These are phyloP conservation scores for Calameuta idolon DNA, from an alignment of 2,888 invertebrate genomes.

Conservation along the genomic window DNA sequence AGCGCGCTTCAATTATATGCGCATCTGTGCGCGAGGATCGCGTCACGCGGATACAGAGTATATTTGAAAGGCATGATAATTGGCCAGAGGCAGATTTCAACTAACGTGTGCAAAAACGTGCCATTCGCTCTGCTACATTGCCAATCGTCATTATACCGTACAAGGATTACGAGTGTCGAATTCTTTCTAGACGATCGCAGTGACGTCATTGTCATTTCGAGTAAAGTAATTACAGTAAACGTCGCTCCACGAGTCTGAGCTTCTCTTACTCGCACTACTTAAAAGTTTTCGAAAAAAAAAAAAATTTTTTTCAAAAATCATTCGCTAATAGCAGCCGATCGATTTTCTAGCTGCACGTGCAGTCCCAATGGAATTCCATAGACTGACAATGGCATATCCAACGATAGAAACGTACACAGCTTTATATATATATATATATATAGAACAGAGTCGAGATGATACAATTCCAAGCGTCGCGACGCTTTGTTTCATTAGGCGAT, in stretches of 20 bases:
- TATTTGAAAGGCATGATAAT: constrained; percentile 36
- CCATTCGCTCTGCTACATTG: neutral
- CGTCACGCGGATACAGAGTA: constrained; percentile 16
- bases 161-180: neutral
- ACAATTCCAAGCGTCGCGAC: constrained; percentile 3
- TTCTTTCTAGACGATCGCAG: no score
- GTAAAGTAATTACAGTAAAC: no score
- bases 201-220: no score
- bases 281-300: neutral
- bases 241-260: no score
- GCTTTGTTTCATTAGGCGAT: constrained; percentile 28
- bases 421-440: neutral
- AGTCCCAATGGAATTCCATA: no score
- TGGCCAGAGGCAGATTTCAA: constrained; percentile 11
- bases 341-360: neutral
- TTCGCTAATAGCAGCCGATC: neutral
- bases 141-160: neutral
- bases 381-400: neutral
- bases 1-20: constrained; percentile 16
- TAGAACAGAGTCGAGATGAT: neutral
- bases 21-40: neutral
- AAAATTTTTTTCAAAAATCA: neutral
- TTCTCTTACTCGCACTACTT: no score
- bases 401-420: neutral
- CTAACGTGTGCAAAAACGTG: neutral